Evolutionary conservation across 92 coral and sea anemone genomes (phyloP), one percentile per base, ranked within the genome.

Genomic region (Siderastrea siderea): DNA sequence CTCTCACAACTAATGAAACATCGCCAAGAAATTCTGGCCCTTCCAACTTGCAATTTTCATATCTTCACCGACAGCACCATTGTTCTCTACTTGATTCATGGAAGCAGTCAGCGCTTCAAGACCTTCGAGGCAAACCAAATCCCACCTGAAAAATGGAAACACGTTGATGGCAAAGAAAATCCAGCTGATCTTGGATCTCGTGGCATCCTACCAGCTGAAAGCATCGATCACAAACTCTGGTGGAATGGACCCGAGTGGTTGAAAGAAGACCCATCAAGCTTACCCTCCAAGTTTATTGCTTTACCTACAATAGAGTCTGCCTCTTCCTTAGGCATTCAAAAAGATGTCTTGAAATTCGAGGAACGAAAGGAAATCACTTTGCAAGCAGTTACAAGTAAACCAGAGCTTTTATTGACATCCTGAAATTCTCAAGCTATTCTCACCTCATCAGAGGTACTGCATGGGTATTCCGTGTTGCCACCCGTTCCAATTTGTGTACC

Each of bases 371-470:
- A n/a, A n/a, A n/a, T n/a, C n/a, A n/a, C n/a, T n/a, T n/a, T n/a
- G n/a, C n/a, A n/a, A n/a, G n/a, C n/a, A n/a, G n/a, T n/a, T n/a
- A n/a, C n/a, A n/a, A n/a, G n/a, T n/a, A n/a, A n/a, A n/a, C n/a
- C n/a, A n/a, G n/a, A n/a, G n/a, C n/a, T n/a, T n/a, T n/a, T n/a
- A n/a, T n/a, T n/a, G n/a, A n/a, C n/a, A n/a, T n/a, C n/a, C n/a
- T n/a, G n/a, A n/a, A n/a, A n/a, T n/a, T n/a, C n/a, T n/a, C n/a
- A n/a, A n/a, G n/a, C n/a, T n/a, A n/a, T n/a, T n/a, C n/a, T n/a
- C n/a, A n/a, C n/a, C n/a, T n/a, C n/a, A n/a, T n/a, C n/a, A n/a
- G 94, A 51, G 90, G 45, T 43, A 84, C 83, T 46, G 86, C 91
- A 1, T 81, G 77, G 83, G 91, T 90, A 13, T 82, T 72, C 61